Base-by-base conservation (phyloP, 2,888 invertebrate species). In the Notodonta ziczac region DNA sequence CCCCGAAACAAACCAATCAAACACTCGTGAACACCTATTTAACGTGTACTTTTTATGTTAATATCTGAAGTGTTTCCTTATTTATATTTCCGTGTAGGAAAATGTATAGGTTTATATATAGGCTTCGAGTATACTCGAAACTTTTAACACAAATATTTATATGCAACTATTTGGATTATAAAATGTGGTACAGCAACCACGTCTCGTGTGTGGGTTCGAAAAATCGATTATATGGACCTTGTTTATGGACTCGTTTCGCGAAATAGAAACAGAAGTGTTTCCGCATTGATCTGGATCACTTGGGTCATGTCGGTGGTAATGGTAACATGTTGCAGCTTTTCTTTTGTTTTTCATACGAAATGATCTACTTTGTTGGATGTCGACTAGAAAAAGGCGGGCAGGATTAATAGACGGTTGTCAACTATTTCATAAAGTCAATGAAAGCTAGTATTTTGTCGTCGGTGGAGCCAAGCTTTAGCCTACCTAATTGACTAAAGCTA, bases 171-270 rank as follows among this genome's bases (percentile, higher is more conserved):
- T 55, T 55, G 55, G 39, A 16, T 40, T 40, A n/a, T 4, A 39
- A 39, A 39, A 55, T 55, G 32, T 39, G 40, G 55, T 35, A 55
- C 55, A 14, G 55, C 8, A 55, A 40, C 55, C 39, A 16, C 16
- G 40, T 40, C 40, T n/a, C 40, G 40, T 14, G 24, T 12, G 44
- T 65, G 71, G 73, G 61, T 63, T 60, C 16, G 32, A 58, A 73
- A 61, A 62, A 46, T 65, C 57, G 58, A 66, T 16, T 39, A 54
- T n/a, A 13, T 9, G 16, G 52, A 46, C 50, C 56, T 40, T 61
- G 58, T 59, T 62, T 59, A 55, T 46, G 54, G 40, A 55, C 63
- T 61, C 61, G 57, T 56, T 60, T 62, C 24, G 48, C 56, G 44
- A 54, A 61, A 60, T 50, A 53, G 59, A 58, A 57, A 54, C 57